Base-by-base conservation (phyloP, 2,888 invertebrate genomes). In the Mechanitis messenoides region DNA sequence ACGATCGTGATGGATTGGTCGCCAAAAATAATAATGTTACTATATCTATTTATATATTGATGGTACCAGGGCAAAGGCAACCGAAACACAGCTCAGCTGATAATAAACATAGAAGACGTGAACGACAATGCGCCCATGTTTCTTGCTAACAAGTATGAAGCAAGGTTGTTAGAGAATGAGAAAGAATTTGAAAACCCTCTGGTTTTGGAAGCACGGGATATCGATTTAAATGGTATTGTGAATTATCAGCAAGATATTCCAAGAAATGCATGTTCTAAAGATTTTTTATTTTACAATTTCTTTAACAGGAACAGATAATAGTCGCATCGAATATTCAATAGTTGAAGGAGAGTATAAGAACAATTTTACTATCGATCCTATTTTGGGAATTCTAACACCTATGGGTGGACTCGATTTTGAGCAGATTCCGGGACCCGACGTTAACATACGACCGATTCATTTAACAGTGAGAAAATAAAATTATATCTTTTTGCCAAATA, bases 101-200 rank as follows among this genome's bases (percentile, higher is more conserved):
- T 96, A 4, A 92, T 97, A 4, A 94, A 95, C 71, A 93, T 97
- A 50, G 94, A 94, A 70, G 97, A 97, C 79, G 94, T 96, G 0
- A 98, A 98, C 74, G 98, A 98, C 76, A 97, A 98, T 78, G 92
- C 95, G 0, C 98, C 98, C 0, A 91, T 93, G 71, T 98, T 98
- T 78, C 83, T 94, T 1, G 95, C 95, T 65, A 93, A 92, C 63
- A 94, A 94, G 71, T 97, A 97, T 74, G 96, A 96, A 76, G 95
- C 95, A 0, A 92, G 95, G 53, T 83, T 98, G 3, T 77, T 95
- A 69, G 98, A 98, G 81, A 98, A 98, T 80, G 93, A 95, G 74
- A 74, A 81, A 0, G 92, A 93, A 62, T 97, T 97, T 76, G 95
- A 96, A 74, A 92, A 93, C 50, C 93, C 94, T 0, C 79, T 97